A percentile compares a stretch with the other conserved stretches of the same genome.
Conservation (phyloP, 92 coral and sea anemone genomes). For the Heteractis magnifica region DNA sequence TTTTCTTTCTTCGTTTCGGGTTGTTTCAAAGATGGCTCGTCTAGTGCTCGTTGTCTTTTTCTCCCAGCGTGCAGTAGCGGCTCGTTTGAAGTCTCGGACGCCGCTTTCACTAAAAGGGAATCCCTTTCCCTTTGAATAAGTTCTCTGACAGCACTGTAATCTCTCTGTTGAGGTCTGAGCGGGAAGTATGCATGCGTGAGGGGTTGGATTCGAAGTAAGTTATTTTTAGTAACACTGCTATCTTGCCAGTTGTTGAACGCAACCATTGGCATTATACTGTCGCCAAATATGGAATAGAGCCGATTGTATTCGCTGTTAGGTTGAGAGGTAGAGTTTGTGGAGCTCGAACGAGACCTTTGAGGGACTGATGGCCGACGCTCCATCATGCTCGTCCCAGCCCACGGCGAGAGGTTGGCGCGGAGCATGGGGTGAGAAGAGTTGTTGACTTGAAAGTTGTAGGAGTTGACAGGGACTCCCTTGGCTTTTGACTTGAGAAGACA, state of each 20-base stretch:
- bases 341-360: constrained; percentile 63
- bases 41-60: constrained; percentile 36
- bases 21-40: constrained; percentile 26
- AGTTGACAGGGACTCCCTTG: constrained; percentile 64
- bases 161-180: constrained; percentile 74
- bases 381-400: constrained; percentile 82
- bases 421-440: constrained; percentile 74
- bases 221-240: constrained; percentile 70
- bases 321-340: constrained; percentile 50
- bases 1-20: constrained; percentile 37
- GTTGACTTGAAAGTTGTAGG: constrained; percentile 63
- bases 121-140: constrained; percentile 59
- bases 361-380: constrained; percentile 64
- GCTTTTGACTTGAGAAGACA: constrained; percentile 70
- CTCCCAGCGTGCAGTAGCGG: constrained; percentile 29
- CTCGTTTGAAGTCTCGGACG: background rate
- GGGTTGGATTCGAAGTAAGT: constrained; percentile 75
- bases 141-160: constrained; percentile 55
- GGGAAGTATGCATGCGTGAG: constrained; percentile 89
- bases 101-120: background rate
- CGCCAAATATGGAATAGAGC: constrained; percentile 81
- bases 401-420: constrained; percentile 77
- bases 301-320: constrained; percentile 74
- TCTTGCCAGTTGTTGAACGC: constrained; percentile 94
- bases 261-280: constrained; percentile 71